These are phyloP conservation scores for Nyleta sp. DNA, from an alignment of 2,888 invertebrate genomes.

Conservation along the genomic window DNA sequence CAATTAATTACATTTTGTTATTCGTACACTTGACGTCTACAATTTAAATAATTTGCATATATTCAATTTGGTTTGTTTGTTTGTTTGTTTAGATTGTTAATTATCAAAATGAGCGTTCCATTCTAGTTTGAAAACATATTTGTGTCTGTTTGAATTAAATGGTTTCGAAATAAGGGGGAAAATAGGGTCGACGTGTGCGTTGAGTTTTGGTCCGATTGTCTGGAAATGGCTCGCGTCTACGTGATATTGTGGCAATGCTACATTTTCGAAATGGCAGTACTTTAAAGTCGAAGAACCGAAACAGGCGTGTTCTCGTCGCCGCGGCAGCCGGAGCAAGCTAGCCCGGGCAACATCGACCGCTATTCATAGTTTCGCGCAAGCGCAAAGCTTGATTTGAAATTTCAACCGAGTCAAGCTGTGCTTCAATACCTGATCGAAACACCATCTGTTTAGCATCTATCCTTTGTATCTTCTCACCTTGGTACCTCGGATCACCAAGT, in stretches of 20 bases:
- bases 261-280: constrained; percentile 75
- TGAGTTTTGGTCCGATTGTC: too few relatives aligned
- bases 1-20: too few relatives aligned
- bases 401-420: constrained; percentile 73
- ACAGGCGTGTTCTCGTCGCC: constrained; percentile 69
- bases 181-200: too few relatives aligned
- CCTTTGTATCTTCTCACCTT: constrained; percentile 61
- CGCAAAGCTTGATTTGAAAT: constrained; percentile 76
- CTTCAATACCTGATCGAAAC: constrained; percentile 76
- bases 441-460: constrained; percentile 65
- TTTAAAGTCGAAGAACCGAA: constrained; percentile 72
- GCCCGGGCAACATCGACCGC: constrained; percentile 82
- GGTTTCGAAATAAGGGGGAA: too few relatives aligned
- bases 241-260: constrained; percentile 44
- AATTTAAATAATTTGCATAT: too few relatives aligned
- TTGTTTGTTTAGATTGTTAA: too few relatives aligned
- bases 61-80: too few relatives aligned
- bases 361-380: constrained; percentile 73
- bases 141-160: too few relatives aligned
- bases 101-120: too few relatives aligned
- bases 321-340: constrained; percentile 72
- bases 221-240: too few relatives aligned
- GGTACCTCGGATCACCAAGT: constrained; percentile 64
- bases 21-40: too few relatives aligned
- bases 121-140: too few relatives aligned